Conservation (phyloP, 2,888 invertebrate species). For the Neoascia interrupta region DNA sequence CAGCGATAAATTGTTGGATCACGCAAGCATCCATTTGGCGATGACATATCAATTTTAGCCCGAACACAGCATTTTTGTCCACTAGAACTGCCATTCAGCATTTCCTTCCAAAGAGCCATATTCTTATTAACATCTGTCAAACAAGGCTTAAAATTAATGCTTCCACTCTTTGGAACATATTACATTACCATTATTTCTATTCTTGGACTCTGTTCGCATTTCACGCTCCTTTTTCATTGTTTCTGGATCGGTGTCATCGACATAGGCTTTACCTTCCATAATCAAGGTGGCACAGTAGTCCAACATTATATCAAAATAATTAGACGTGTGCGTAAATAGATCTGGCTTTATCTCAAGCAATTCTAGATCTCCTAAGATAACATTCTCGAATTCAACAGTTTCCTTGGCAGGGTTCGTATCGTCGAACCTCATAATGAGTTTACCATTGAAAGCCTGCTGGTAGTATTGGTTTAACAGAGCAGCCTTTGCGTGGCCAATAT, state of each 20-base stretch:
- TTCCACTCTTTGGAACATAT: not conserved
- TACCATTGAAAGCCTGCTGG: constrained; percentile 94
- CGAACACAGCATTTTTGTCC: constrained; percentile 96
- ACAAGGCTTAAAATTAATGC: constrained; percentile 10
- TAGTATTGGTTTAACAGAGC: constrained; percentile 99
- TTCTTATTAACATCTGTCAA: constrained; percentile 89
- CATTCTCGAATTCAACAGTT: constrained; percentile 97
- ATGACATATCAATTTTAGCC: constrained; percentile 98
- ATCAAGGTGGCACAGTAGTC: constrained; percentile 93
- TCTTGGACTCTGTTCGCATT: constrained; percentile 90
- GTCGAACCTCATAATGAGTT: constrained; percentile 98
- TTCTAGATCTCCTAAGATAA: constrained; percentile 95
- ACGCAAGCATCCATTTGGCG: constrained; percentile 96
- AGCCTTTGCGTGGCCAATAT: constrained; percentile 99
- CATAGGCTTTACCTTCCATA: constrained; percentile 94
- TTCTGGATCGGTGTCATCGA: constrained; percentile 97
- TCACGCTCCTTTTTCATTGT: constrained; percentile 97
- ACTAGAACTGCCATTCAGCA: constrained; percentile 89
- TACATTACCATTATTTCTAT: constrained; percentile 89
- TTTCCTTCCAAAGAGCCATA: constrained; percentile 94
- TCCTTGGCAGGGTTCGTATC: constrained; percentile 99
- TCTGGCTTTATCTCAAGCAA: constrained; percentile 96
- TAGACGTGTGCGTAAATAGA: constrained; percentile 95
- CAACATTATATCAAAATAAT: constrained; percentile 96
- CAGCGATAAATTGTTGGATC: constrained; percentile 99